Conservation (phyloP, 2,113 vertebrate genomes). For the Brachyistius frenatus region DNA sequence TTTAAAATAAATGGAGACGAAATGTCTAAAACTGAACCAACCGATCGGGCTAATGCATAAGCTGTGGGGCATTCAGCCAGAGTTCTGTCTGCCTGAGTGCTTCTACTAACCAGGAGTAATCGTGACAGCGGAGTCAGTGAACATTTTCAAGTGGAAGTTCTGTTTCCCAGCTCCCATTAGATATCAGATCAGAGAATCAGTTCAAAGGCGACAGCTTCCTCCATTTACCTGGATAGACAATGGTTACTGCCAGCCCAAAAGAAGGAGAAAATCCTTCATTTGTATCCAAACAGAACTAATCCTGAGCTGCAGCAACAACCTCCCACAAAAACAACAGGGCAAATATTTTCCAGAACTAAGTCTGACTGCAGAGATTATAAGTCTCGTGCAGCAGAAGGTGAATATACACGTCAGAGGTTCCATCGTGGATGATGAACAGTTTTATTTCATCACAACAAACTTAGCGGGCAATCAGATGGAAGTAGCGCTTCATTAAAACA, state of each 20-base stretch:
- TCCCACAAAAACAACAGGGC: neutral
- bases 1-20: no score
- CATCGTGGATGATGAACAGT: neutral
- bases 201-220: neutral
- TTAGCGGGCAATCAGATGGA: no score
- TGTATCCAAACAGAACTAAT: slow-evolving; percentile 46
- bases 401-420: neutral
- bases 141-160: neutral
- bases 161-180: slow-evolving; percentile 12
- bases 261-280: slow-evolving; percentile 24
- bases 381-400: neutral
- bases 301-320: slow-evolving; percentile 6
- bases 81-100: slow-evolving; percentile 4
- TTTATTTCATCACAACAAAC: no score
- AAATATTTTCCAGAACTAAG: neutral
- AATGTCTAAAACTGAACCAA: no score
- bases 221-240: neutral
- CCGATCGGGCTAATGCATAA: no score
- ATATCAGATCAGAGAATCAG: neutral
- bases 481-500: no score
- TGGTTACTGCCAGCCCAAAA: neutral
- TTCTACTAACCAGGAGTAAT: slow-evolving; percentile 12
- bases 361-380: slow-evolving; percentile 1
- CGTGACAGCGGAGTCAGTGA: slow-evolving; percentile 3
- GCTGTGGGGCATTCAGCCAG: no score